Conservation (phyloP, 2,113 vertebrate species). For the Semicossyphus pulcher region DNA sequence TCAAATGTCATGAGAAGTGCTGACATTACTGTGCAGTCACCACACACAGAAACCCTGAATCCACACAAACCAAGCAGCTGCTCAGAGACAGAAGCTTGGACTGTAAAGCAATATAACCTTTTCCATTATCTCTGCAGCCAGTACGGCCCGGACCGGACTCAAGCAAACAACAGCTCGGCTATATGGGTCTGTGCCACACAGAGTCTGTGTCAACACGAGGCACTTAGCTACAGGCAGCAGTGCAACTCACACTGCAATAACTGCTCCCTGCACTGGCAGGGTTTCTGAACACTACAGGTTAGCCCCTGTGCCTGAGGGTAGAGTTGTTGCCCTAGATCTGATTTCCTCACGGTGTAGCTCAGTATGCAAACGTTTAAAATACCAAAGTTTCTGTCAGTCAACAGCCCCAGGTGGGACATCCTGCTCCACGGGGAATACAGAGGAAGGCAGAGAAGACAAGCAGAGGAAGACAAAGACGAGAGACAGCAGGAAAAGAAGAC, state of each 20-base stretch:
- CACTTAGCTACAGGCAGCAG: conserved; percentile 58
- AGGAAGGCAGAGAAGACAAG: conserved; percentile 10
- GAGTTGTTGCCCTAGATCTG: conserved; percentile 66
- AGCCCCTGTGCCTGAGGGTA: conserved; percentile 46
- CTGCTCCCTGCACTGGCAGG: conserved; percentile 26
- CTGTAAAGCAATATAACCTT: conserved; percentile 70
- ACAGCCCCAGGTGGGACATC: conserved; percentile 63
- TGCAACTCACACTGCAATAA: conserved; percentile 32
- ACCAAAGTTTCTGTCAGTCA: conserved; percentile 62
- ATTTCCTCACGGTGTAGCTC: conserved; percentile 63
- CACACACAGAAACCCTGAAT: conserved; percentile 31
- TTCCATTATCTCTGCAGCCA: conserved; percentile 70
- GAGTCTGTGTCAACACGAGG: conserved; percentile 65
- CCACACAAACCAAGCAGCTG: conserved; percentile 46
- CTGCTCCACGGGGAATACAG: conserved; percentile 21
- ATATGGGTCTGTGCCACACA: conserved; percentile 58
- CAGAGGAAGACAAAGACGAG: background rate
- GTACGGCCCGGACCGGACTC: conserved; percentile 50
- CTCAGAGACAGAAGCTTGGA: conserved; percentile 48
- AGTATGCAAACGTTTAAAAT: conserved; percentile 70
- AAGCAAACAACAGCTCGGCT: conserved; percentile 67
- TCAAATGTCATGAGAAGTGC: conserved; percentile 54
- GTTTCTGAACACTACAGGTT: conserved; percentile 34
- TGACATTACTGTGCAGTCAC: conserved; percentile 48
- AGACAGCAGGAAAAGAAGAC: background rate